A percentile compares a stretch with the other conserved stretches of the same genome.
phyloP scores from a whole-genome alignment of 2,797 vertebrate species.

The Syndactyla subalaris region DNA sequence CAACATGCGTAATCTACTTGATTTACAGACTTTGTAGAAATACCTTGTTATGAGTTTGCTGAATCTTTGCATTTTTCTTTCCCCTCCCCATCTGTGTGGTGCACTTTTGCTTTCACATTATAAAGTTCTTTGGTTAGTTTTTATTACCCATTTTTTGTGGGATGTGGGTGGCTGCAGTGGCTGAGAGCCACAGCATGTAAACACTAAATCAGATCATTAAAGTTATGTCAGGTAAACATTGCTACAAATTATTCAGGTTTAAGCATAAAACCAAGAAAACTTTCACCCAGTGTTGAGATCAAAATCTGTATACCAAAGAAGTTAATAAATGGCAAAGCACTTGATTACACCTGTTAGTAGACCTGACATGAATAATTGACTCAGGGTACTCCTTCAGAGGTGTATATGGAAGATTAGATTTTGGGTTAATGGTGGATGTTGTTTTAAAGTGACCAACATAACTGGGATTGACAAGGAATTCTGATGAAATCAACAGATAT shows the following conservation, averaged over 20 bases:
- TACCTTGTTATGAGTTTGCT: not conserved
- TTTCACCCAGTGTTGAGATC: not conserved
- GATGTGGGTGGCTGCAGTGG: not conserved
- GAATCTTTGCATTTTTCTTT: not conserved
- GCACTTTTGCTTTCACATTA: not conserved
- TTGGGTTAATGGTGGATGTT: not conserved
- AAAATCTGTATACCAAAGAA: not conserved
- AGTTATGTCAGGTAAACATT: not conserved
- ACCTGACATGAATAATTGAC: not conserved
- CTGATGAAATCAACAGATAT: not conserved
- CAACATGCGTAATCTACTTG: not conserved
- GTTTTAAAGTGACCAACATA: not conserved
- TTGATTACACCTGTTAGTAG: not conserved
- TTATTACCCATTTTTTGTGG: not conserved
- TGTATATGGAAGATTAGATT: not conserved
- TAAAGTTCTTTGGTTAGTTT: not conserved
- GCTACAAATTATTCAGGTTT: not conserved
- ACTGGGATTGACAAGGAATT: not conserved
- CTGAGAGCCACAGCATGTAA: fast-evolving
- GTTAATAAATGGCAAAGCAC: slow-evolving; percentile 25
- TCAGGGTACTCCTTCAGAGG: not conserved
- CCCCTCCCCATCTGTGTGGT: fast-evolving
- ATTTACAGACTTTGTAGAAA: not conserved
- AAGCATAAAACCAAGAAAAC: not conserved
- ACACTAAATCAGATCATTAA: not conserved